Conservation (phyloP, 2,797 vertebrate species). For the Macropus fuliginosus region DNA sequence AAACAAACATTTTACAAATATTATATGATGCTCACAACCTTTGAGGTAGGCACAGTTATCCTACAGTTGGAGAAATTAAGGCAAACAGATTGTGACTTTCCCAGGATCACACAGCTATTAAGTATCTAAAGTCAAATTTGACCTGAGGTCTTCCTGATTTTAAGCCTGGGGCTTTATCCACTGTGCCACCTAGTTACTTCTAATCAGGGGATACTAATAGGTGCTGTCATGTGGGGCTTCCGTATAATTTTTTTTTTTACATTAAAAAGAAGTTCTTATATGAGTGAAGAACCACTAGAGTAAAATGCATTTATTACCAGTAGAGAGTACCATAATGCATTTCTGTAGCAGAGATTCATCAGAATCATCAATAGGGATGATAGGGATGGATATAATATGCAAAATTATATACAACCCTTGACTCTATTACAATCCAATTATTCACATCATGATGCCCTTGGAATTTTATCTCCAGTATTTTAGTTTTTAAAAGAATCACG, state of each 20-base stretch:
- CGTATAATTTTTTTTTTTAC: no score
- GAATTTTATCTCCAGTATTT: background rate
- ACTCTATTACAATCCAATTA: background rate
- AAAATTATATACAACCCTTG: background rate
- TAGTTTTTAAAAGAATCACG: background rate
- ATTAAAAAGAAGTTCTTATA: background rate
- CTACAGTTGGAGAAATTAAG: background rate
- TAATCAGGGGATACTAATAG: no score
- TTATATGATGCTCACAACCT: background rate
- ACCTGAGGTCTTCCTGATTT: background rate
- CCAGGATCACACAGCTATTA: background rate
- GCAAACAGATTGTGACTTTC: background rate
- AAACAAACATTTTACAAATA: background rate
- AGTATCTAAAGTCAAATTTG: background rate
- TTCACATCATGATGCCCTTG: background rate
- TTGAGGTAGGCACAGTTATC: background rate
- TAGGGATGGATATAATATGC: background rate
- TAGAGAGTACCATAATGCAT: no score
- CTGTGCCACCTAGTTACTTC: background rate
- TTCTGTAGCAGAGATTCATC: background rate
- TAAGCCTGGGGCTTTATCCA: no score
- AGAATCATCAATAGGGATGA: background rate
- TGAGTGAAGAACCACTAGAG: background rate
- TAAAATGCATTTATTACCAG: background rate
- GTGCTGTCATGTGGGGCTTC: no score